phyloP scores from a whole-genome alignment of 2,113 vertebrate species.

The Perca schrenkii region DNA sequence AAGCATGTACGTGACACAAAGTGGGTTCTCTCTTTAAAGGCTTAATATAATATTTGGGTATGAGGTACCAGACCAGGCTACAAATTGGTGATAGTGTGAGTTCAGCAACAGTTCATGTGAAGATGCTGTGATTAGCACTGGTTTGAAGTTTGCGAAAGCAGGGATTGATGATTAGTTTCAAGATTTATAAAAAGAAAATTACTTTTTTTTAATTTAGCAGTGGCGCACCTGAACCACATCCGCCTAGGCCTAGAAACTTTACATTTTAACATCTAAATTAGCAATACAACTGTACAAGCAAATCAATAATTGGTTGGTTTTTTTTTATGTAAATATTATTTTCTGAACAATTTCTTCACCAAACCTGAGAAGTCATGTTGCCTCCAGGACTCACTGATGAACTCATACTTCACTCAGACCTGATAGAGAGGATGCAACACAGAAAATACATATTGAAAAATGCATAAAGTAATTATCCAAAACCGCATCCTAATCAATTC shows the following conservation, averaged over 20 bases:
- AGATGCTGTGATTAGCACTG: too few species aligned
- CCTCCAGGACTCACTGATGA: conserved; percentile 44
- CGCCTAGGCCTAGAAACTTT: background rate
- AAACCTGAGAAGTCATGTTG: conserved; percentile 70
- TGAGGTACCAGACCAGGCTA: too few species aligned
- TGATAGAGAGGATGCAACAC: background rate
- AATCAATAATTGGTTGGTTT: background rate
- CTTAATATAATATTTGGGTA: too few species aligned
- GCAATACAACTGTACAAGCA: background rate
- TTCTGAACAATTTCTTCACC: background rate
- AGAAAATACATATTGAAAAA: background rate
- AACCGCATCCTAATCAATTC: background rate
- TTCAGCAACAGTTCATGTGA: too few species aligned
- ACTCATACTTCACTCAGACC: conserved; percentile 67
- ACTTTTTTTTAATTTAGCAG: too few species aligned
- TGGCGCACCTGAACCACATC: too few species aligned
- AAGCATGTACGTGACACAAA: too few species aligned
- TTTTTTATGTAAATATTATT: background rate
- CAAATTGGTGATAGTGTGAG: too few species aligned
- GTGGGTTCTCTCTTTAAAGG: too few species aligned
- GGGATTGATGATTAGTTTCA: too few species aligned
- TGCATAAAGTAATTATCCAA: background rate
- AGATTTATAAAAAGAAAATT: too few species aligned
- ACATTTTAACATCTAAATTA: background rate
- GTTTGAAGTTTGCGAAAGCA: too few species aligned